Evolutionary conservation across 2,888 invertebrate species (phyloP).

Genomic region (Patella pellucida): DNA sequence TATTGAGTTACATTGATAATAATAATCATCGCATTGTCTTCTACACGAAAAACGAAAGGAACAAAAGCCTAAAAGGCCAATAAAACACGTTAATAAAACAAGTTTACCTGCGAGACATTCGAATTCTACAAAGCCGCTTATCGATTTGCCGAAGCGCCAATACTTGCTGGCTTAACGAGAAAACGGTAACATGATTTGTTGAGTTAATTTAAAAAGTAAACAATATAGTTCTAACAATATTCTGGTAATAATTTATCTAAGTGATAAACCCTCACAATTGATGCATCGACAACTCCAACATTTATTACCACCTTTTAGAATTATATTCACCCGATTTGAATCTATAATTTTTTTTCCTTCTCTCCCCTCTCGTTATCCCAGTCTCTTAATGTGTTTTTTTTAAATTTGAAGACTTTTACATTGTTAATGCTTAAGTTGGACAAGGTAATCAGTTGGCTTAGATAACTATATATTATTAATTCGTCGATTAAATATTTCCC

Average conservation of each 20-base stretch:
- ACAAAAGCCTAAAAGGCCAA: neutral
- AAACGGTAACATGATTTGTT: neutral
- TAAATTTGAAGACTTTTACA: too few species aligned
- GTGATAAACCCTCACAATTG: neutral
- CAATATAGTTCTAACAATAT: conserved; percentile 3
- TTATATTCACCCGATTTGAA: neutral
- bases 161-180: too few species aligned
- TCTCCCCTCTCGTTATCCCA: too few species aligned
- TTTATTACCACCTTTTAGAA: neutral
- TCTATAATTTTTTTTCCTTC: too few species aligned
- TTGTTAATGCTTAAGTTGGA: too few species aligned
- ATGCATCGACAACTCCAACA: neutral
- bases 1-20: conserved; percentile 11
- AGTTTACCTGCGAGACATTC: conserved; percentile 7
- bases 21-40: conserved; percentile 1
- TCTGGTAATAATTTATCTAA: neutral
- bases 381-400: too few species aligned
- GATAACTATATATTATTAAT: too few species aligned
- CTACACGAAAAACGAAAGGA: neutral
- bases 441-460: too few species aligned
- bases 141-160: too few species aligned
- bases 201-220: conserved; percentile 10
- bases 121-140: too few species aligned
- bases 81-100: conserved; percentile 7
- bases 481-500: too few species aligned